These are phyloP conservation scores for Chroicocephalus ridibundus DNA, from an alignment of 2,113 vertebrate genomes.

Conservation along the genomic window DNA sequence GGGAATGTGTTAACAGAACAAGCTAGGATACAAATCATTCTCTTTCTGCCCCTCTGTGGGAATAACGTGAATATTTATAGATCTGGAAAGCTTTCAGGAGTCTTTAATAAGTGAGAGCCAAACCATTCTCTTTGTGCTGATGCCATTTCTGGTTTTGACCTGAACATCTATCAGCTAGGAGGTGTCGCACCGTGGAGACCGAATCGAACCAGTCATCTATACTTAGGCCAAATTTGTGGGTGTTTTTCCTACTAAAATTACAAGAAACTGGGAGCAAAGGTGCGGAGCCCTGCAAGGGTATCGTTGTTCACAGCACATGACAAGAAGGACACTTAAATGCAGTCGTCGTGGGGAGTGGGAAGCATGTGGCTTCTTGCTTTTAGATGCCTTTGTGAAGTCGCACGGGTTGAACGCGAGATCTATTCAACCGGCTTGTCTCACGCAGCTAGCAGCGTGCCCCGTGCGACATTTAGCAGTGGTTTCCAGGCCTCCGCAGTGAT, in stretches of 20 bases:
- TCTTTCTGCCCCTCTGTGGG: slow-evolving; percentile 36
- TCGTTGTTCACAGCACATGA: accelerated
- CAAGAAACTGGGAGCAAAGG: neutral
- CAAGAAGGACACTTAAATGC: neutral
- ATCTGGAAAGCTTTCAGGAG: slow-evolving; percentile 30
- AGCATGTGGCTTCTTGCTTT: neutral
- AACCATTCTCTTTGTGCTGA: slow-evolving; percentile 10
- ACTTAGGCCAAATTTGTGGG: neutral
- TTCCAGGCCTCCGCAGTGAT: neutral
- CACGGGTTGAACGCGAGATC: neutral
- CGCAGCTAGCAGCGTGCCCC: neutral
- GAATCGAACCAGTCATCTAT: neutral
- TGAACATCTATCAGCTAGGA: slow-evolving; percentile 6
- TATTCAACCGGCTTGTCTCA: neutral
- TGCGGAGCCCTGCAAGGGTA: neutral
- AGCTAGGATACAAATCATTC: slow-evolving; percentile 23
- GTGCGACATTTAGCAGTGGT: neutral
- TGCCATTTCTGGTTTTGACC: slow-evolving; percentile 41
- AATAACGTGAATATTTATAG: slow-evolving; percentile 60
- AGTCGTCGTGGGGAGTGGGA: neutral
- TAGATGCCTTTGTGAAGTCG: neutral
- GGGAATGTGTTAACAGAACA: slow-evolving; percentile 5
- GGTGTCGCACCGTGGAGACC: neutral
- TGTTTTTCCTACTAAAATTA: neutral
- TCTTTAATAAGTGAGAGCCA: slow-evolving; percentile 12